A percentile compares a stretch with the other conserved stretches of the same genome.
Conservation (phyloP, 1,140 invertebrate genomes). For the Tetragonula clypearis region DNA sequence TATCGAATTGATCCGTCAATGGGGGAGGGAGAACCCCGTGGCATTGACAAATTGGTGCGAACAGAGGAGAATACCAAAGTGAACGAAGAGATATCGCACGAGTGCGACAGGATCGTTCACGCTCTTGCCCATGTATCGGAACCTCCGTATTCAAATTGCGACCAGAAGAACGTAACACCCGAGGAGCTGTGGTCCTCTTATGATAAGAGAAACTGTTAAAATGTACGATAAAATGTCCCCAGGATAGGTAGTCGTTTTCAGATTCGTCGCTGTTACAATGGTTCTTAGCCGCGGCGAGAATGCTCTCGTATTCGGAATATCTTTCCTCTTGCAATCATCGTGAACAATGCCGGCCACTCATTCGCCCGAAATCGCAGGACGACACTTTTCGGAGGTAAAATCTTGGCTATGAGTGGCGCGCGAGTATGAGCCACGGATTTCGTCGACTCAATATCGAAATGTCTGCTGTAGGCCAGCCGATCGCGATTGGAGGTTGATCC, state of each 20-base stretch:
- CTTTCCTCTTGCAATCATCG: not conserved
- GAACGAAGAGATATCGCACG: conserved; percentile 8
- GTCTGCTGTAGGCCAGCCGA: conserved; percentile 26
- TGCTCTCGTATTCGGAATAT: not conserved
- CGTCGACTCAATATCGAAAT: conserved; percentile 49
- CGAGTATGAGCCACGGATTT: not conserved
- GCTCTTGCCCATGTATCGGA: conserved; percentile 5
- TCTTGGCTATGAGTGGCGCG: not conserved
- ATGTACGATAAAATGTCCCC: not conserved
- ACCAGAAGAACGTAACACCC: not conserved
- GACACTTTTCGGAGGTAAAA: not conserved
- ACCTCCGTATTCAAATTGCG: not conserved
- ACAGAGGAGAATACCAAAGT: conserved; percentile 37
- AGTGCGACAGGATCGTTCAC: conserved; percentile 17
- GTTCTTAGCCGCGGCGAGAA: not conserved
- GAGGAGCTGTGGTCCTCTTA: not conserved
- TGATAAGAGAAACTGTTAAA: not conserved
- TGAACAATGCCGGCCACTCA: not conserved
- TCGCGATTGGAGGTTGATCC: conserved; percentile 62
- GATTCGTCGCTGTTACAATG: not conserved
- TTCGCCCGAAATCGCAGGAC: not conserved
- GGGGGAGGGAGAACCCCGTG: not conserved
- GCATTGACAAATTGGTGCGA: conserved; percentile 40
- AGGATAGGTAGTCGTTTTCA: not conserved
- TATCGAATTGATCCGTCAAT: conserved; percentile 28